Conservation (phyloP, 2,888 invertebrate genomes). For the Oscheius sp. region DNA sequence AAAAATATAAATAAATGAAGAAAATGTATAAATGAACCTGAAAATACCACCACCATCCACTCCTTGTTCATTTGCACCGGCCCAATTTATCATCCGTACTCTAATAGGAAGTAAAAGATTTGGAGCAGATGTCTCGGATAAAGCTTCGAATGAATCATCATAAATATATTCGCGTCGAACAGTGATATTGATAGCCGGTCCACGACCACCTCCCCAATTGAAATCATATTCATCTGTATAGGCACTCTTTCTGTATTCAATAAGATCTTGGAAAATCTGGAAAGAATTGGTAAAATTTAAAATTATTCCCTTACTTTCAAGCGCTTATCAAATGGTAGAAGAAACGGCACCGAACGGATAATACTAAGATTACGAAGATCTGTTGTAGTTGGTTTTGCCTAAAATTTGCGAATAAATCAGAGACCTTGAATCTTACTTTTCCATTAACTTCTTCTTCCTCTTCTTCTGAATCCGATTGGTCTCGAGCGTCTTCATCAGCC, state of each 20-base stretch:
- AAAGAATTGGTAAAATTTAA: no score
- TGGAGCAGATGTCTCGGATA: constrained; percentile 83
- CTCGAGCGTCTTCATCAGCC: not conserved
- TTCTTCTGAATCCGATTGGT: constrained; percentile 2
- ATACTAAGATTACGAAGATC: constrained; percentile 86
- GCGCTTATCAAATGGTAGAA: constrained; percentile 89
- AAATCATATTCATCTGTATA: constrained; percentile 74
- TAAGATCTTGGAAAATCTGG: constrained; percentile 75
- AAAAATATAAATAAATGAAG: not conserved
- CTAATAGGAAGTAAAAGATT: constrained; percentile 87
- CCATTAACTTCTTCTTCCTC: constrained; percentile 30
- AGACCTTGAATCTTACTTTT: not conserved
- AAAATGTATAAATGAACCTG: constrained; percentile 74
- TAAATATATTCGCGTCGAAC: constrained; percentile 87
- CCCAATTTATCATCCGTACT: constrained; percentile 81
- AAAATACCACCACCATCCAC: constrained; percentile 97
- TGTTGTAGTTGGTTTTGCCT: constrained; percentile 77
- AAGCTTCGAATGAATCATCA: constrained; percentile 95
- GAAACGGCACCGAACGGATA: constrained; percentile 91
- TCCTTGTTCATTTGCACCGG: constrained; percentile 92
- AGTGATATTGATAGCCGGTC: not conserved
- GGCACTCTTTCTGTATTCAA: constrained; percentile 79
- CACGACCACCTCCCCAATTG: constrained; percentile 38
- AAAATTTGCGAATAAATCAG: not conserved
- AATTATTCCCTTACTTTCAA: constrained; percentile 74